These are phyloP conservation scores for Calonectris borealis DNA, from an alignment of 2,113 vertebrate species.

Conservation along the genomic window DNA sequence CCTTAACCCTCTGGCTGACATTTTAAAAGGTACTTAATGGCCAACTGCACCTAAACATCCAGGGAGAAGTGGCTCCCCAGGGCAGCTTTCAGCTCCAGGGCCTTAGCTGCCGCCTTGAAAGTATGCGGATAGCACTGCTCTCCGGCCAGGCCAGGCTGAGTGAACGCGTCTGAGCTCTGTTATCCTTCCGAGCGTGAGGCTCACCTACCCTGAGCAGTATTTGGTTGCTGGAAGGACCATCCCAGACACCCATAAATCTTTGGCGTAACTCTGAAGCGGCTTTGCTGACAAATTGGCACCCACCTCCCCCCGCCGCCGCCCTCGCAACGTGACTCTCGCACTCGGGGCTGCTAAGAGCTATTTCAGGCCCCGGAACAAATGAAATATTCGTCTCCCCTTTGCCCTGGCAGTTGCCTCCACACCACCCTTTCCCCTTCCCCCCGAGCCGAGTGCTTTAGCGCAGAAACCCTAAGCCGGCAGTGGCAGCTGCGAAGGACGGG, in stretches of 20 bases:
- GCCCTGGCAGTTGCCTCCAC: constrained; percentile 23
- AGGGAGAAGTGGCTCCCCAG: background rate
- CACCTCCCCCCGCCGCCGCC: background rate
- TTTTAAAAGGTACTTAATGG: background rate
- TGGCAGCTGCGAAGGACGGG: background rate
- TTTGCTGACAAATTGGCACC: constrained; percentile 59
- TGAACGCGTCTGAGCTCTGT: background rate
- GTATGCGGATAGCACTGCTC: background rate
- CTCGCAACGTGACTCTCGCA: background rate
- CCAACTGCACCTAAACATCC: background rate
- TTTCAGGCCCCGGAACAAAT: constrained; percentile 57
- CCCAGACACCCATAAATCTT: constrained; percentile 39
- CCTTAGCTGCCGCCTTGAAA: background rate
- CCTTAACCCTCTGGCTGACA: background rate
- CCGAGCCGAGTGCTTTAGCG: background rate
- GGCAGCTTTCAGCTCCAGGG: background rate
- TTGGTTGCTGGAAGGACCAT: constrained; percentile 1
- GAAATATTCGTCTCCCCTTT: constrained; percentile 35
- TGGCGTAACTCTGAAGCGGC: background rate
- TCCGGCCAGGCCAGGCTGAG: background rate
- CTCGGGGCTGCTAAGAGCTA: constrained; percentile 28
- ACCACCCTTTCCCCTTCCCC: background rate
- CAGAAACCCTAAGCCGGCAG: background rate
- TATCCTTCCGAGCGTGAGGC: background rate
- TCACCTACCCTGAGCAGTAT: background rate